These are phyloP conservation scores for Mycetomoellerius zeteki DNA, from an alignment of 1,140 invertebrate species.

Conservation along the genomic window DNA sequence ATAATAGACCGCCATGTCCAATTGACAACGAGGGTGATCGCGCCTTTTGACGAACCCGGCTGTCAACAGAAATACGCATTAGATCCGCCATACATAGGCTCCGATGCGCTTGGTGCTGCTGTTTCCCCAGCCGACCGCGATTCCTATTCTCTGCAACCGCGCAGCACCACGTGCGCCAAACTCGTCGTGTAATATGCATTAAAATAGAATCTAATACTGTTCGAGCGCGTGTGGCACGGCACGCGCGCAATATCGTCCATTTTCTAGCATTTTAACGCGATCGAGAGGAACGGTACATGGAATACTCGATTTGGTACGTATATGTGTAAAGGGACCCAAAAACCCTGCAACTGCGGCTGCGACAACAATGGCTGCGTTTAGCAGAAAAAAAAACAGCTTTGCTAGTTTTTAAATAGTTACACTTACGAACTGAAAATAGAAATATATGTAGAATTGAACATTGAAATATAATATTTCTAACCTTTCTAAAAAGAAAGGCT, in stretches of 20 bases:
- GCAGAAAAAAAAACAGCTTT: too few relatives aligned
- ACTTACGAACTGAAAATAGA: too few relatives aligned
- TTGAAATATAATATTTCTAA: too few relatives aligned
- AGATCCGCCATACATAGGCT: conserved; percentile 12
- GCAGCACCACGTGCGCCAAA: conserved; percentile 40
- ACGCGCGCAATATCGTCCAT: neutral
- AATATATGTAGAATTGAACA: too few relatives aligned
- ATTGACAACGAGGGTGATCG: conserved; percentile 47
- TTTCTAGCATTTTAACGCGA: conserved; percentile 27
- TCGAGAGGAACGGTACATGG: neutral
- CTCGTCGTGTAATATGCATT: conserved; percentile 44
- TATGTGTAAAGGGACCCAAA: too few relatives aligned
- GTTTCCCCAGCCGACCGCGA: conserved; percentile 44
- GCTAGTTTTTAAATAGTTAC: too few relatives aligned
- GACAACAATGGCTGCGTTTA: too few relatives aligned
- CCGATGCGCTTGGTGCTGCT: conserved; percentile 31
- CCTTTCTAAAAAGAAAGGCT: too few relatives aligned
- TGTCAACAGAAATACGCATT: conserved; percentile 54
- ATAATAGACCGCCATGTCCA: conserved; percentile 54
- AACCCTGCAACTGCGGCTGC: too few relatives aligned
- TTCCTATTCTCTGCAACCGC: conserved; percentile 51
- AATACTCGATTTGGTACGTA: neutral
- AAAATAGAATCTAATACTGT: conserved; percentile 51
- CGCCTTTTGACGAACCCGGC: conserved; percentile 43
- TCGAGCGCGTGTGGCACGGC: neutral